phyloP scores from a whole-genome alignment of 2,888 invertebrate species.

The Drosophila affinis region DNA sequence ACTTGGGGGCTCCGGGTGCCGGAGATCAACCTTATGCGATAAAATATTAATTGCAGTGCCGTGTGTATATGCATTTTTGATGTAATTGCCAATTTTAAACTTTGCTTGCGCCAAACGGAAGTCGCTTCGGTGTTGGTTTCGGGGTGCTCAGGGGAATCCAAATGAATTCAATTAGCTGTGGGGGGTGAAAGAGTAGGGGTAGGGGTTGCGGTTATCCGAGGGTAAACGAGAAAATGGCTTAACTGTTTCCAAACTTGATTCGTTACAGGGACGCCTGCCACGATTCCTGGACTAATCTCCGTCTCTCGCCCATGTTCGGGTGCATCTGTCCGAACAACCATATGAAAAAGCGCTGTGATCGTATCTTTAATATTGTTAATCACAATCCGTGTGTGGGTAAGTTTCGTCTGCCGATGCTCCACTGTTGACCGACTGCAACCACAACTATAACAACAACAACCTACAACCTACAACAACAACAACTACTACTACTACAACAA shows the following conservation, averaged over 20 bases:
- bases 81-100: constrained; percentile 77
- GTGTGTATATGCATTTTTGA: constrained; percentile 76
- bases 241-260: constrained; percentile 21
- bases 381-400: constrained; percentile 97
- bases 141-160: constrained; percentile 28
- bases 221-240: constrained; percentile 3
- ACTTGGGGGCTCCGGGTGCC: not conserved
- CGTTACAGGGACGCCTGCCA: constrained; percentile 90
- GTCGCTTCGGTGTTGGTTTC: constrained; percentile 43
- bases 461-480: constrained; percentile 36
- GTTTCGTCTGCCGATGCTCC: constrained; percentile 79
- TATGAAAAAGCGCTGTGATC: constrained; percentile 93
- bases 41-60: constrained; percentile 77
- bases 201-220: not conserved
- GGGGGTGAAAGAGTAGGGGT: too few species aligned
- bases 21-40: constrained; percentile 54
- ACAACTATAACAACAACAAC: constrained; percentile 32
- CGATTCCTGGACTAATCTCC: constrained; percentile 93
- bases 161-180: constrained; percentile 60
- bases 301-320: constrained; percentile 94
- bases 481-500: constrained; percentile 36
- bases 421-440: constrained; percentile 34
- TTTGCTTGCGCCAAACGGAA: constrained; percentile 66
- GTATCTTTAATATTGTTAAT: constrained; percentile 94
- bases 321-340: constrained; percentile 96